Percentiles rank a stretch among this genome's conserved stretches.
Evolutionary conservation across 1,140 invertebrate genomes (phyloP).

Genomic region (Rhyzopertha dominica): DNA sequence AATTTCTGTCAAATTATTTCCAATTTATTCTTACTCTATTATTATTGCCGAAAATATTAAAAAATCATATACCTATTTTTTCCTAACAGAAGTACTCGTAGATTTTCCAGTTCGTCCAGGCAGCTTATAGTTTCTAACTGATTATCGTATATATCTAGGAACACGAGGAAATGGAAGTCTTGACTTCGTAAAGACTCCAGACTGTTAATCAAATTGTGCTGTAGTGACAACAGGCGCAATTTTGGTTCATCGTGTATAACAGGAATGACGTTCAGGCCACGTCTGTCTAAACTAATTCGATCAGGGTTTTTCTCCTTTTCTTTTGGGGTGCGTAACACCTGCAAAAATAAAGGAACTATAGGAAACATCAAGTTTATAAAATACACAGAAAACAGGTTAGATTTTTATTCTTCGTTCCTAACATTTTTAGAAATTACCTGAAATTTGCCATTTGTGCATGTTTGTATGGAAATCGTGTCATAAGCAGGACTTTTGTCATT

Average conservation of each 20-base stretch:
- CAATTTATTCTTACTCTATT: too few species aligned
- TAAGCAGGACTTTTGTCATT: conserved; percentile 24
- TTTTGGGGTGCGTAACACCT: conserved; percentile 58
- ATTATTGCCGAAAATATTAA: neutral
- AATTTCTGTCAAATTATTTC: too few species aligned
- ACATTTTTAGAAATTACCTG: neutral
- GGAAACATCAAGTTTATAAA: conserved; percentile 53
- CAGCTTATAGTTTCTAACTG: conserved; percentile 80
- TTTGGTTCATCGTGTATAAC: conserved; percentile 71
- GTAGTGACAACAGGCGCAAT: conserved; percentile 77
- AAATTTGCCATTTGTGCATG: conserved; percentile 32
- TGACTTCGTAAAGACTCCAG: conserved; percentile 59
- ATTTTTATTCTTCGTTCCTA: conserved; percentile 1
- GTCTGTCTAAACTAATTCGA: conserved; percentile 69
- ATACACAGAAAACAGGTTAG: conserved; percentile 18
- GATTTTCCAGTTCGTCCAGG: conserved; percentile 66
- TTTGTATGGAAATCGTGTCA: conserved; percentile 32
- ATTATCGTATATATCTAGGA: conserved; percentile 91
- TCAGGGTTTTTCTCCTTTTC: conserved; percentile 72
- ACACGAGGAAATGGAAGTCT: conserved; percentile 73
- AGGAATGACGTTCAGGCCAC: conserved; percentile 70
- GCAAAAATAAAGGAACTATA: too few species aligned
- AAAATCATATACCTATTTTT: conserved; percentile 64
- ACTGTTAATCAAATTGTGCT: conserved; percentile 82
- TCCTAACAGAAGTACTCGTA: conserved; percentile 81